A percentile compares a stretch with the other conserved stretches of the same genome.
These are phyloP conservation scores for Drosophila burlai DNA, from an alignment of 1,140 invertebrate species.

Conservation along the genomic window DNA sequence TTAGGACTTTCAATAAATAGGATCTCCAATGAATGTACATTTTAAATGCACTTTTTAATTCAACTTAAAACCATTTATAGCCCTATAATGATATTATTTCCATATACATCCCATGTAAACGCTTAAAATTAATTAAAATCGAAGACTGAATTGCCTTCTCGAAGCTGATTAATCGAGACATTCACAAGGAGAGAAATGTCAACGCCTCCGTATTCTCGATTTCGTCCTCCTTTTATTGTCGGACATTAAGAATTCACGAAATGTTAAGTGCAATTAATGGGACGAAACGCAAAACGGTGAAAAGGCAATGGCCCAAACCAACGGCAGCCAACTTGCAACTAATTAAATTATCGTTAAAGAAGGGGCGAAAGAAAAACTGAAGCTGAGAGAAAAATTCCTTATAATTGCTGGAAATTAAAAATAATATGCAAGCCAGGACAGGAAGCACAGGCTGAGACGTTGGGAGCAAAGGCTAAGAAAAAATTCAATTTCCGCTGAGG, in stretches of 20 bases:
- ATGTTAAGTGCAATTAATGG: slow-evolving; percentile 80
- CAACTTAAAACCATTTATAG: no score
- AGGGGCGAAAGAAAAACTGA: slow-evolving; percentile 5
- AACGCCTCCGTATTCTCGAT: slow-evolving; percentile 16
- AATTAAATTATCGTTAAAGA: slow-evolving; percentile 77
- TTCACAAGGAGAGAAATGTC: slow-evolving; percentile 39
- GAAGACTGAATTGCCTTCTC: not conserved
- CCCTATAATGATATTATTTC: not conserved
- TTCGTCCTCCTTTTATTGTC: slow-evolving; percentile 21
- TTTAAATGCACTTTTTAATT: not conserved
- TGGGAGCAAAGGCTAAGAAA: slow-evolving; percentile 31
- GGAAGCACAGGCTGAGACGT: slow-evolving; percentile 10
- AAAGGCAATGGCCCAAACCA: slow-evolving; percentile 37
- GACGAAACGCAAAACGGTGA: slow-evolving; percentile 39
- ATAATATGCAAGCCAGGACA: slow-evolving; percentile 35
- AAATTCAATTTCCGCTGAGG: slow-evolving; percentile 71
- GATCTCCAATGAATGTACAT: not conserved
- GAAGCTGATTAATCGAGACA: slow-evolving; percentile 60
- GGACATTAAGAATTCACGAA: slow-evolving; percentile 70
- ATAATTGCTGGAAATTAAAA: slow-evolving; percentile 69
- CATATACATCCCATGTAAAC: not conserved
- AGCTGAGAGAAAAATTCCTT: slow-evolving; percentile 57
- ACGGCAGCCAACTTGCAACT: slow-evolving; percentile 64
- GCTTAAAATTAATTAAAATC: slow-evolving; percentile 11
- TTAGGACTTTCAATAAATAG: no score